A percentile compares a stretch with the other conserved stretches of the same genome.
Conservation (phyloP, 1,140 invertebrate genomes). For the Anoplolepis gracilipes region DNA sequence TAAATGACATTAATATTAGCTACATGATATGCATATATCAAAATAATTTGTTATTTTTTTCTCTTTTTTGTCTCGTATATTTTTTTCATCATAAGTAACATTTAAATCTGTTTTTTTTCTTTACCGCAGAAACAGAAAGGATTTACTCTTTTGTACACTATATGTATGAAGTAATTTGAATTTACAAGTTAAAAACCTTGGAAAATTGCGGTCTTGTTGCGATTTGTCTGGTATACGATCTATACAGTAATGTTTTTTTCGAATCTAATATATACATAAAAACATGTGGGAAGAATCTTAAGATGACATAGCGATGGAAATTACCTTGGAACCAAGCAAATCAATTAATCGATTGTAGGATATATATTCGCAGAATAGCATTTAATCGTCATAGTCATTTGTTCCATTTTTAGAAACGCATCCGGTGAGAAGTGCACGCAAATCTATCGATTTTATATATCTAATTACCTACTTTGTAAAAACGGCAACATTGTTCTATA, state of each 20-base stretch:
- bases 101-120: neutral
- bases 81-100: neutral
- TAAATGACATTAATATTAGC: constrained; percentile 2
- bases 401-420: constrained; percentile 6
- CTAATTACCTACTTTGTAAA: neutral
- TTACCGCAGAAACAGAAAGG: neutral
- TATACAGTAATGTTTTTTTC: neutral
- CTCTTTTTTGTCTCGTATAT: neutral
- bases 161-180: neutral
- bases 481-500: neutral
- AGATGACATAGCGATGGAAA: constrained; percentile 13
- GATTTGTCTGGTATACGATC: neutral
- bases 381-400: constrained; percentile 39
- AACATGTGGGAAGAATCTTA: constrained; percentile 64
- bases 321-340: constrained; percentile 65
- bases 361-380: constrained; percentile 43
- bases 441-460: constrained; percentile 25
- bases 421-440: neutral
- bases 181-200: constrained; percentile 11
- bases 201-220: neutral
- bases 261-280: constrained; percentile 25
- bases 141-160: neutral
- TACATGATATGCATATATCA: neutral
- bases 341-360: constrained; percentile 30
- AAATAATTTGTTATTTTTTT: neutral